Conservation (phyloP, 1,140 invertebrate species). For the Leptoteleia sp. region DNA sequence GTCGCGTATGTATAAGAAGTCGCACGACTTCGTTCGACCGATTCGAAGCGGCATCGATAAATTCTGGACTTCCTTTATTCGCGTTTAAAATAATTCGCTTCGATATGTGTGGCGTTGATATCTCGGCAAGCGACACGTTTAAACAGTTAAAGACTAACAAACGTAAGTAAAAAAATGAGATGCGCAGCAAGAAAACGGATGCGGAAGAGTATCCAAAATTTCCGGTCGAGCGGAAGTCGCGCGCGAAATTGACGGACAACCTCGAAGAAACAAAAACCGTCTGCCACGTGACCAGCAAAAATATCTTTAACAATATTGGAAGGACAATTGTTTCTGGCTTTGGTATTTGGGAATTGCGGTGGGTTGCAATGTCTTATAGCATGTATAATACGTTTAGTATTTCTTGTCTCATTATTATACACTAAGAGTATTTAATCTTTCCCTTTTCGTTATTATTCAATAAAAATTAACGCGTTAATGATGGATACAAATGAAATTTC, state of each 20-base stretch:
- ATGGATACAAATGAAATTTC: conserved; percentile 43
- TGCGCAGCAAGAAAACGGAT: no score
- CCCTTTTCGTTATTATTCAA: conserved; percentile 26
- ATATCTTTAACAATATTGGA: conserved; percentile 67
- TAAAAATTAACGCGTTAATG: conserved; percentile 57
- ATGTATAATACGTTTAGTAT: conserved; percentile 32
- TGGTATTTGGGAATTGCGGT: conserved; percentile 77
- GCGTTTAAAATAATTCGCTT: conserved; percentile 10
- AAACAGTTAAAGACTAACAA: conserved; percentile 10
- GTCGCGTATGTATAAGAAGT: conserved; percentile 33
- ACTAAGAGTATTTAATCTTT: conserved; percentile 63
- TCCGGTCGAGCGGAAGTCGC: no score
- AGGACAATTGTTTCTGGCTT: conserved; percentile 71
- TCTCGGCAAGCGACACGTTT: no score
- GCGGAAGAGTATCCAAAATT: no score
- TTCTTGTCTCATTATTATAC: conserved; percentile 64
- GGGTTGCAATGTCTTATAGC: conserved; percentile 64
- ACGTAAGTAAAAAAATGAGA: conserved; percentile 1
- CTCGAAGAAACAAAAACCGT: conserved; percentile 9
- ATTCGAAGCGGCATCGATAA: not conserved
- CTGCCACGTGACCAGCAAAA: conserved; percentile 50
- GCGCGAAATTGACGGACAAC: no score
- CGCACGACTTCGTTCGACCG: conserved; percentile 2
- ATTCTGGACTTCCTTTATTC: conserved; percentile 6
- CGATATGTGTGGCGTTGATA: conserved; percentile 35